A percentile compares a stretch with the other conserved stretches of the same genome.
Evolutionary conservation across 2,797 vertebrate species (phyloP).

Genomic region (Myotis vivesi): DNA sequence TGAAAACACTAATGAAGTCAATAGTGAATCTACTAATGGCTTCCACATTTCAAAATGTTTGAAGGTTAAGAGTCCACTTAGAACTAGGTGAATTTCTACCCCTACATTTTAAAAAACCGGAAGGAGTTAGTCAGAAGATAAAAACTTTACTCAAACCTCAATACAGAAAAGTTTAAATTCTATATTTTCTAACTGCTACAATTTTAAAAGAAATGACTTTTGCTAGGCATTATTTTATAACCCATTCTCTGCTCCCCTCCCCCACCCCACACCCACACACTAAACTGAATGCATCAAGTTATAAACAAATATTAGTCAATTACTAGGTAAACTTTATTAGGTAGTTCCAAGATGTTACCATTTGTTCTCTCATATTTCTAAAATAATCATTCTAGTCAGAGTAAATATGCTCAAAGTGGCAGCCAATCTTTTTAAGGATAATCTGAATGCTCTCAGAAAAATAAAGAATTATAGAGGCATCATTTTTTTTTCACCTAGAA

Average conservation of each 20-base stretch:
- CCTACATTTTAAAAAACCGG: not conserved
- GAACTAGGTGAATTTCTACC: not conserved
- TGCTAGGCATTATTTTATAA: not conserved
- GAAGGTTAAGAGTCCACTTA: not conserved
- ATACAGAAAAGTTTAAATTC: slow-evolving; percentile 22
- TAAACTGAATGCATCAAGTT: not conserved
- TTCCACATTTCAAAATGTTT: slow-evolving; percentile 13
- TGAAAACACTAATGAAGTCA: not conserved
- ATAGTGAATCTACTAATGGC: not conserved
- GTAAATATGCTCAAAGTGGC: not conserved
- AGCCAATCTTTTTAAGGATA: not conserved
- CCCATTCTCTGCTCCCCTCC: not conserved
- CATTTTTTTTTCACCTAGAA: not conserved
- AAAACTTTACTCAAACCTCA: not conserved
- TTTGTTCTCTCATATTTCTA: not conserved
- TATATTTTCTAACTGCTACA: slow-evolving; percentile 12
- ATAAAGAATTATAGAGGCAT: not conserved
- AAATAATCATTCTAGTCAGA: not conserved
- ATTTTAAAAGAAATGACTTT: not conserved
- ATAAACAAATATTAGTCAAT: not conserved
- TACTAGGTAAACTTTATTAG: not conserved
- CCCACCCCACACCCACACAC: fast-evolving
- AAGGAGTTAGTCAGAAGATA: not conserved
- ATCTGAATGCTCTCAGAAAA: not conserved
- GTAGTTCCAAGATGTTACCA: not conserved